Conservation (phyloP, 2,797 vertebrate species). For the Melopsittacus undulatus region DNA sequence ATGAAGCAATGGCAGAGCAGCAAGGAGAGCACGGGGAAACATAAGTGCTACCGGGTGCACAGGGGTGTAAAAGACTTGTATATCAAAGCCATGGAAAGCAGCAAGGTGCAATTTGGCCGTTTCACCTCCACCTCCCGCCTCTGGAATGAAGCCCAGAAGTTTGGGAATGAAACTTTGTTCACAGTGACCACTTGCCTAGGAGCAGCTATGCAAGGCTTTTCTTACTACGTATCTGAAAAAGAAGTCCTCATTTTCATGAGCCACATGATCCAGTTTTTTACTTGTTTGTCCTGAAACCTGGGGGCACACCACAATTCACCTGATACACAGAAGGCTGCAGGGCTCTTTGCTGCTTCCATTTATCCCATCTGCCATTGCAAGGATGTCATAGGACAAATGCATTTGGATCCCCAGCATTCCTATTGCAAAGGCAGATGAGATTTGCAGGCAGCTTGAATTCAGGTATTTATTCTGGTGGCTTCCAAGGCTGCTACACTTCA, state of each 20-base stretch:
- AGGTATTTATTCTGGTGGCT: background rate
- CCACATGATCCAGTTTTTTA: background rate
- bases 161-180: slow-evolving; percentile 63
- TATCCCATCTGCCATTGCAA: background rate
- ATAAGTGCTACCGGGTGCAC: slow-evolving; percentile 26
- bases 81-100: background rate
- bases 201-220: slow-evolving; percentile 59
- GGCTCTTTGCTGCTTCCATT: background rate
- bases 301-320: background rate
- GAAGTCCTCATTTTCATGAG: slow-evolving; percentile 68
- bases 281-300: background rate
- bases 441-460: background rate
- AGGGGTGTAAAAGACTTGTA: background rate
- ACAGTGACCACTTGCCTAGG: slow-evolving; percentile 70
- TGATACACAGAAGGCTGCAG: background rate
- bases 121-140: slow-evolving; percentile 66
- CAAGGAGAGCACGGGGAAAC: background rate
- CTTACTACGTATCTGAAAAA: slow-evolving; percentile 42
- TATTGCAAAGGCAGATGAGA: background rate
- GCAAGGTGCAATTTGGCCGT: slow-evolving; percentile 65
- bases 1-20: slow-evolving; percentile 19
- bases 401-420: background rate
- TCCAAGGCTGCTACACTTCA: background rate
- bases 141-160: slow-evolving; percentile 26
- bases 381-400: background rate